Evolutionary conservation across 53 echinoderm and acorn worm genomes (phyloP).

Genomic region (Astropecten irregularis): DNA sequence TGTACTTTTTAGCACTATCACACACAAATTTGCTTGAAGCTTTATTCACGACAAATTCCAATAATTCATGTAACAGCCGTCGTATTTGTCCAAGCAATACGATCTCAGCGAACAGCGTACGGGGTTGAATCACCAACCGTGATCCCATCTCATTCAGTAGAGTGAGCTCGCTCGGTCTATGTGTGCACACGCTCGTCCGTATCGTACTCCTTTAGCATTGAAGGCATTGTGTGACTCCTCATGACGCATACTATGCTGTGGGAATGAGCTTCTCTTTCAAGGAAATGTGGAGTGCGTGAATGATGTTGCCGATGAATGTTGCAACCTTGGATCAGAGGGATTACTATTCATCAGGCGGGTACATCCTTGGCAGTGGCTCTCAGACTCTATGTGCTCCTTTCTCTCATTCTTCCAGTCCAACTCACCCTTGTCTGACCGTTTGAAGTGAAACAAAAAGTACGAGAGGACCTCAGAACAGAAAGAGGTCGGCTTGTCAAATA

Average conservation of each 20-base stretch:
- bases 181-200: neutral
- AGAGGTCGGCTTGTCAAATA: no score
- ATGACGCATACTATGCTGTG: neutral
- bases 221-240: neutral
- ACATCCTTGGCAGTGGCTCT: neutral
- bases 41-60: no score
- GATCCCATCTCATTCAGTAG: neutral
- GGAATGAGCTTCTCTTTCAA: neutral
- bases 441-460: neutral
- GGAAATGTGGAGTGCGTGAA: neutral
- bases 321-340: neutral
- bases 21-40: no score
- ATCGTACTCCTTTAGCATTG: neutral
- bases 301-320: neutral
- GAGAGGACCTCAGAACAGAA: neutral
- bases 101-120: no score
- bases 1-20: no score
- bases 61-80: conserved; percentile 19
- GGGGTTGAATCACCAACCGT: neutral
- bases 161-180: neutral
- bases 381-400: neutral
- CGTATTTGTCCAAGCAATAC: neutral
- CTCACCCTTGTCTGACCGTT: neutral
- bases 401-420: neutral
- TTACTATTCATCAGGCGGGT: neutral